Conservation (phyloP, 1,140 invertebrate species). For the Drosophila kepulauana region DNA sequence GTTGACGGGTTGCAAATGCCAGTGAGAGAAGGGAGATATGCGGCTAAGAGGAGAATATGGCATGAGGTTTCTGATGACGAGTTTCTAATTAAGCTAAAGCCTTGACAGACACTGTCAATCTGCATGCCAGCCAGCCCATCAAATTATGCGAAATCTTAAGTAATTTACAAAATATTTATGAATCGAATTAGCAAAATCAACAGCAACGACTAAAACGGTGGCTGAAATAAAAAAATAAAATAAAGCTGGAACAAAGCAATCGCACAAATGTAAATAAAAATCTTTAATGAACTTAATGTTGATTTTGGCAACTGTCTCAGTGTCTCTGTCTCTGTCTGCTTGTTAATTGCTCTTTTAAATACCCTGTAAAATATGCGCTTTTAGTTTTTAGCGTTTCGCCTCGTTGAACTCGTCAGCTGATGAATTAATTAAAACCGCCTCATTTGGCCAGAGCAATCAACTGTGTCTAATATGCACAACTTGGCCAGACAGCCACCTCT, state of each 20-base stretch:
- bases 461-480: constrained; percentile 48
- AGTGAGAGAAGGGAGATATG: not conserved
- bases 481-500: constrained; percentile 11
- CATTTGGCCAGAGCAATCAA: constrained; percentile 73
- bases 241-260: not conserved
- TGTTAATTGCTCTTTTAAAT: constrained; percentile 65
- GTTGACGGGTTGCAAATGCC: constrained; percentile 4
- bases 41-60: not conserved
- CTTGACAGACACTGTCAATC: constrained; percentile 71
- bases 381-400: constrained; percentile 34
- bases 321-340: constrained; percentile 3
- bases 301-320: constrained; percentile 50
- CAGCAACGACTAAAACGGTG: constrained; percentile 34
- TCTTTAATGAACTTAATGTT: constrained; percentile 68
- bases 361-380: constrained; percentile 56
- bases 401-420: constrained; percentile 50
- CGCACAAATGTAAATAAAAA: constrained; percentile 69
- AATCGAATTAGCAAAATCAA: constrained; percentile 75
- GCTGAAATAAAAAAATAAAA: not conserved
- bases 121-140: constrained; percentile 39
- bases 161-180: constrained; percentile 75
- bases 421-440: constrained; percentile 83
- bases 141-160: constrained; percentile 82
- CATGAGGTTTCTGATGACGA: constrained; percentile 40
- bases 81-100: constrained; percentile 76